phyloP scores from a whole-genome alignment of 2,113 vertebrate genomes.

The Gulo gulo region DNA sequence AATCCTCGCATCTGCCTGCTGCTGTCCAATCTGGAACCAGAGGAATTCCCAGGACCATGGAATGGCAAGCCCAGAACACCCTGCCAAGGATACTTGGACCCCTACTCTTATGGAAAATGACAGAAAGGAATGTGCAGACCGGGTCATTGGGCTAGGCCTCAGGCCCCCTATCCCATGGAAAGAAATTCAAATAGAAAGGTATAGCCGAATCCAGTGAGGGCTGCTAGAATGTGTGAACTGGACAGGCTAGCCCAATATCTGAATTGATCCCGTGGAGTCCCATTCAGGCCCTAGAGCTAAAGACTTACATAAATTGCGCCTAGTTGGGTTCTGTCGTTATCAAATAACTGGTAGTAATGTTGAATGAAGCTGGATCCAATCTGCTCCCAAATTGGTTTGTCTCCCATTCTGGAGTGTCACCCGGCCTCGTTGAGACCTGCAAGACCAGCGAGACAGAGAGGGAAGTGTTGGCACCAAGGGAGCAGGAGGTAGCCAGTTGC shows the following conservation, averaged over 20 bases:
- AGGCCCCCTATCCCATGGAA: neutral
- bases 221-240: neutral
- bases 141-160: neutral
- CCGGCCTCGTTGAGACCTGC: slow-evolving; percentile 86
- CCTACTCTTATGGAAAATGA: neutral
- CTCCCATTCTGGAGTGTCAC: slow-evolving; percentile 95
- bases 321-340: slow-evolving; percentile 94
- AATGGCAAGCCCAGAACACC: neutral
- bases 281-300: neutral
- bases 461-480: neutral
- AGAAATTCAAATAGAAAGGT: slow-evolving; percentile 1
- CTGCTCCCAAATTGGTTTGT: slow-evolving; percentile 98
- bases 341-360: slow-evolving; percentile 98
- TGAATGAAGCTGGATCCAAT: slow-evolving; percentile 99
- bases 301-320: slow-evolving; percentile 98
- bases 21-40: neutral
- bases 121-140: neutral
- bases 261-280: neutral
- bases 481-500: neutral
- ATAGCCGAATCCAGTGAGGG: neutral
- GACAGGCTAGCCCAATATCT: neutral
- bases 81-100: neutral
- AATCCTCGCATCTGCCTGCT: neutral
- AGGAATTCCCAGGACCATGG: neutral
- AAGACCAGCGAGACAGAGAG: slow-evolving; percentile 54